A percentile compares a stretch with the other conserved stretches of the same genome.
Conservation (phyloP, 2,888 invertebrate species). For the Argynnis bischoffii region DNA sequence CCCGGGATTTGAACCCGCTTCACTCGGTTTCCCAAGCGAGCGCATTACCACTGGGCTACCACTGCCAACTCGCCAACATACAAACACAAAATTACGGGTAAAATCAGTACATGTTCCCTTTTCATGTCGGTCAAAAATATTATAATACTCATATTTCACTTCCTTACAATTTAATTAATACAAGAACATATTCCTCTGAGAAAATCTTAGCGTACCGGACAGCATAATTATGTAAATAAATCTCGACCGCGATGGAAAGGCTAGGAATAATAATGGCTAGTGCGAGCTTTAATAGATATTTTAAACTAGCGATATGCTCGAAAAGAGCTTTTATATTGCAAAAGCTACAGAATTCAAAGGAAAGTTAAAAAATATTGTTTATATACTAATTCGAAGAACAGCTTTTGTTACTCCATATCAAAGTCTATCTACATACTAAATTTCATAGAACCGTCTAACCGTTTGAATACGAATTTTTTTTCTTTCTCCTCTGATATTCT, state of each 20-base stretch:
- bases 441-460: too few relatives aligned
- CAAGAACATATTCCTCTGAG: slow-evolving; percentile 13
- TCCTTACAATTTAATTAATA: slow-evolving; percentile 19
- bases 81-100: background rate
- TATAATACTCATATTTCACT: slow-evolving; percentile 12
- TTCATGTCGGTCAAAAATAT: background rate
- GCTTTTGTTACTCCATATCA: too few relatives aligned
- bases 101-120: background rate
- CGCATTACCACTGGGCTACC: too few relatives aligned
- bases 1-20: too few relatives aligned
- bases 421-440: too few relatives aligned
- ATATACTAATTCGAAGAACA: too few relatives aligned
- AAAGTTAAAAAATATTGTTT: too few relatives aligned
- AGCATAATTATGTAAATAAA: slow-evolving; percentile 23
- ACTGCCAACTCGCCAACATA: background rate
- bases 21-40: too few relatives aligned
- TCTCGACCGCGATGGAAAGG: slow-evolving; percentile 7
- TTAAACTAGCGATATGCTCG: background rate
- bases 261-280: slow-evolving; percentile 7
- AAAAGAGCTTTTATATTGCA: too few relatives aligned
- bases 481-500: too few relatives aligned
- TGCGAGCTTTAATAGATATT: slow-evolving; percentile 6
- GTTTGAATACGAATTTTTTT: too few relatives aligned
- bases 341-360: too few relatives aligned
- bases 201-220: slow-evolving; percentile 13